These are phyloP conservation scores for Hymenochirus boettgeri DNA, from an alignment of 2,113 vertebrate species.

Conservation along the genomic window DNA sequence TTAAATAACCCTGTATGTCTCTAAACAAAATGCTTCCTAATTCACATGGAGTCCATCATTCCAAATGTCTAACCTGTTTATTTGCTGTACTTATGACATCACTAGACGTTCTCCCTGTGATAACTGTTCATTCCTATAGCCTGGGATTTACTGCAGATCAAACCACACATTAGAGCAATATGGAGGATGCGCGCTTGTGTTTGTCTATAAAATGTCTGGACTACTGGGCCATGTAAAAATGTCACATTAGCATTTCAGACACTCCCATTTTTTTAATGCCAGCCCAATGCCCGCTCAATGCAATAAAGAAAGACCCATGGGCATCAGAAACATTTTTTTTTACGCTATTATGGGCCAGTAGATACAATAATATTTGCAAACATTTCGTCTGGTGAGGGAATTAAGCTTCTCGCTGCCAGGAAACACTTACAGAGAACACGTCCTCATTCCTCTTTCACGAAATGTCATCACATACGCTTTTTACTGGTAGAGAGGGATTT, in stretches of 20 bases:
- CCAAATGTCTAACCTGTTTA: no score
- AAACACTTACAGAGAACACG: background rate
- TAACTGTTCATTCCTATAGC: background rate
- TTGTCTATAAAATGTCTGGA: background rate
- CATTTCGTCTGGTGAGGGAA: background rate
- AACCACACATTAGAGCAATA: background rate
- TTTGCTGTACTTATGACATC: background rate
- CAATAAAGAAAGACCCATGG: background rate
- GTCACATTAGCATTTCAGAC: background rate
- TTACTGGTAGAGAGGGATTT: no score
- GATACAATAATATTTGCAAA: background rate
- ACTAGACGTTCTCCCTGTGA: background rate
- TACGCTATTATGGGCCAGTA: slow-evolving; percentile 4
- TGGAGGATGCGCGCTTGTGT: background rate
- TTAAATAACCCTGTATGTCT: no score
- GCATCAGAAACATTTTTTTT: background rate
- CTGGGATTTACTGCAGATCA: background rate
- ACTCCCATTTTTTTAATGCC: background rate
- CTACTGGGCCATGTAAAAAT: background rate
- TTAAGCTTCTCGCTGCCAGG: background rate
- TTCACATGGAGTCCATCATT: no score
- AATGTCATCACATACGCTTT: no score
- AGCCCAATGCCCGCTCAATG: background rate
- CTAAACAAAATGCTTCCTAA: no score
- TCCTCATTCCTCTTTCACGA: background rate